Evolutionary conservation across 2,797 vertebrate species (phyloP), one percentile per base, ranked within the genome.

Genomic region (Glyptemys insculpta): DNA sequence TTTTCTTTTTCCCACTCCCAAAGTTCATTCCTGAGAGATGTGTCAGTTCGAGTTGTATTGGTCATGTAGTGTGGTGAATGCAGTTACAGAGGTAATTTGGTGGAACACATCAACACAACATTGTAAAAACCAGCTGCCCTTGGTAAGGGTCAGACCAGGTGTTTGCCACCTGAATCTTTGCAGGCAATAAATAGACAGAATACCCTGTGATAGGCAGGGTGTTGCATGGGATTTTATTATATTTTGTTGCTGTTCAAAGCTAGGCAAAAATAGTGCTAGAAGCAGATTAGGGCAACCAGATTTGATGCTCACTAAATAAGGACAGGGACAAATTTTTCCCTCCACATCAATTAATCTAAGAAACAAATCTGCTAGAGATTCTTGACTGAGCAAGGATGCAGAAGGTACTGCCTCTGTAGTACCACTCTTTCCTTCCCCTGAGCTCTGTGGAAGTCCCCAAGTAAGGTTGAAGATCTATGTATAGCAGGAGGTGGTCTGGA

Each of bases 101-200:
- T 94, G 47, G 34, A 85, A 93, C 56, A 72, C 19, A 19, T 4
- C 29, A 87, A 49, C 10, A 7, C 7, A 91, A 12, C 37, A 62
- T 62, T 21, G 65, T 21, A 6, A 68, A 84, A 89, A 50, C 79
- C 47, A 93, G n/a, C 6, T 52, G 6, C 9, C 94, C 68, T 91
- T 86, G 91, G 37, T 65, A 96, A 74, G 87, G 59, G 82, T 93
- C 4, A 94, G 5, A 94, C 44, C 3, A 44, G 21, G 3, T 78
- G 31, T 74, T 23, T 14, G 34, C 12, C 53, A 87, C 31, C 9
- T 89, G 54, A 78, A 79, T 47, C 34, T 91, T 89, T 87, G 80
- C 37, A 85, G 2, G 4, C 62, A 59, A 4, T 83, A 93, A 92
- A 52, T 81, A 86, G 49, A 62, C 12, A 94, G 56, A 95, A 96